phyloP scores from a whole-genome alignment of 37 sponge, comb jelly and placozoan species.

The Spongilla lacustris region DNA sequence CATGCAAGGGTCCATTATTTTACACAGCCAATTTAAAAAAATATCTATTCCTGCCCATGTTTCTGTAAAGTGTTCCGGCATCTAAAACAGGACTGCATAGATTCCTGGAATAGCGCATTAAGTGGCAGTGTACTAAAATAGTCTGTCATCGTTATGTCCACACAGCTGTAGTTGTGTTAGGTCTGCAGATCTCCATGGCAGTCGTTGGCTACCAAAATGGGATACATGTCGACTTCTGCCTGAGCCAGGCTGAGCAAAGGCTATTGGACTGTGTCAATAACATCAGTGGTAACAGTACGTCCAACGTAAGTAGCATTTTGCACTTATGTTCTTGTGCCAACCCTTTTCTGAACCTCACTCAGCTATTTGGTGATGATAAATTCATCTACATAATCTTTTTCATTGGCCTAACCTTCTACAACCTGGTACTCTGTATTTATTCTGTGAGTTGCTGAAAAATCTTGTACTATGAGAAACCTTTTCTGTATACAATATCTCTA shows the following conservation, averaged over 20 bases:
- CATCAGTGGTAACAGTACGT: neutral
- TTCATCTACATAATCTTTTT: conserved; percentile 18
- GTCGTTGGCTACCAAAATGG: neutral
- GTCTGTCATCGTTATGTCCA: too few relatives aligned
- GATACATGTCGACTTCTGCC: neutral
- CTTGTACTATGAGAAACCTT: too few relatives aligned
- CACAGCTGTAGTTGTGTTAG: neutral
- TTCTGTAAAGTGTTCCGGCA: too few relatives aligned
- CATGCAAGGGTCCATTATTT: too few relatives aligned
- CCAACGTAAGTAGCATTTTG: neutral
- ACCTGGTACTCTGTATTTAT: conserved; percentile 17
- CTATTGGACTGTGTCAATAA: neutral
- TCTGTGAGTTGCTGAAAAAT: conserved; percentile 27
- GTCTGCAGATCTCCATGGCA: neutral
- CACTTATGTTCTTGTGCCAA: neutral
- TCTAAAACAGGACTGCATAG: too few relatives aligned
- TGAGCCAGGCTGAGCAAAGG: neutral
- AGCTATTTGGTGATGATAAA: conserved; percentile 13
- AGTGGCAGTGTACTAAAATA: too few relatives aligned
- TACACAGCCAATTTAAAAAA: too few relatives aligned
- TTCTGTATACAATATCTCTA: too few relatives aligned
- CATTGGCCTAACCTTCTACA: conserved; percentile 2
- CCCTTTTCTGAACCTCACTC: neutral
- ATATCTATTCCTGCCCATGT: too few relatives aligned
- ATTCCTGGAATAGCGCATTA: too few relatives aligned